Evolutionary conservation across 2,797 vertebrate genomes (phyloP).

Genomic region (Callimico goeldii): DNA sequence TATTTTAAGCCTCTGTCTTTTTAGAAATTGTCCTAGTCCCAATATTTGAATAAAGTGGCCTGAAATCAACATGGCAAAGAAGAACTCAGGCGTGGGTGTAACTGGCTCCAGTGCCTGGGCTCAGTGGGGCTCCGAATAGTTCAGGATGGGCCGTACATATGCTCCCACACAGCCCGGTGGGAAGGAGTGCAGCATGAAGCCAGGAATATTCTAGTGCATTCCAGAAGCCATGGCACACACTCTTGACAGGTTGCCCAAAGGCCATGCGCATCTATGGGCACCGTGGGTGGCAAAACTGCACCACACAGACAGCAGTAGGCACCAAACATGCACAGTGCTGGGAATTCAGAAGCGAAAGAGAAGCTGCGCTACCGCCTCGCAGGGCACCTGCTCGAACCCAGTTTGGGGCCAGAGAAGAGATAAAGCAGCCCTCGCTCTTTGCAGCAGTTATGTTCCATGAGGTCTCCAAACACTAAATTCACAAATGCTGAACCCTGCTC

Average conservation of each 20-base stretch:
- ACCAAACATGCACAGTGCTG: not conserved
- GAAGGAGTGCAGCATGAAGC: not conserved
- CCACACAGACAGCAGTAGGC: too few relatives aligned
- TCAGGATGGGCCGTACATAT: not conserved
- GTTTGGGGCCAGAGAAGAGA: not conserved
- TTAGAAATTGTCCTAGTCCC: not conserved
- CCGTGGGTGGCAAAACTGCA: not conserved
- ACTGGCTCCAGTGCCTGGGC: fast-evolving
- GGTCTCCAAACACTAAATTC: not conserved
- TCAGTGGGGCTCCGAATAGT: not conserved
- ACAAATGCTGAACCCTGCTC: not conserved
- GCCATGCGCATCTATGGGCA: fast-evolving
- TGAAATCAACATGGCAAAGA: fast-evolving
- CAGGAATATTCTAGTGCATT: not conserved
- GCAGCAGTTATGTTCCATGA: not conserved
- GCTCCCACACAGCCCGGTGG: fast-evolving
- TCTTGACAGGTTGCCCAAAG: not conserved
- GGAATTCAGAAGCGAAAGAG: fast-evolving
- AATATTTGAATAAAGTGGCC: not conserved
- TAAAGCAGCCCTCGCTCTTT: not conserved
- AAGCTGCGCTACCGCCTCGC: fast-evolving
- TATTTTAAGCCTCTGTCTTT: not conserved
- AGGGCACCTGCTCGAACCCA: not conserved
- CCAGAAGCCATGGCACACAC: not conserved
- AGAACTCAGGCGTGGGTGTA: not conserved